Evolutionary conservation across 2,888 invertebrate species (phyloP).

Genomic region (Drosophila birchii): DNA sequence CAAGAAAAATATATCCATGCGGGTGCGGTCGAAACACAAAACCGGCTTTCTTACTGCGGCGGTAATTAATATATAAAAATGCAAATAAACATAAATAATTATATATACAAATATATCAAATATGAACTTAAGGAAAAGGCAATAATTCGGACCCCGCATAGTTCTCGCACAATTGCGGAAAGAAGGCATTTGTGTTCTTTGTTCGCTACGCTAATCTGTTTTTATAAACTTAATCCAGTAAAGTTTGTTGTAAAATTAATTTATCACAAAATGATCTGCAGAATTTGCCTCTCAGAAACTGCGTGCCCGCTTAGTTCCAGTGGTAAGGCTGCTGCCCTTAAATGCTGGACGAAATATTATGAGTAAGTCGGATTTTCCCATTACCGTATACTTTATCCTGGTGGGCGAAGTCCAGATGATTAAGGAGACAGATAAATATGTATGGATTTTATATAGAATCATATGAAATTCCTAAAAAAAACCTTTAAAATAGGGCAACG

Average conservation of each 20-base stretch:
- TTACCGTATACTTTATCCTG: slow-evolving; percentile 88
- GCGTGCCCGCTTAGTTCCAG: slow-evolving; percentile 87
- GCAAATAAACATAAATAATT: not conserved
- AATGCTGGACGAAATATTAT: slow-evolving; percentile 87
- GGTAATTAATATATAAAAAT: slow-evolving; percentile 76
- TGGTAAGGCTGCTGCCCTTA: slow-evolving; percentile 87
- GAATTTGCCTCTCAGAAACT: slow-evolving; percentile 85
- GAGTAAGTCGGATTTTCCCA: slow-evolving; percentile 87
- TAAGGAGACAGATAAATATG: slow-evolving; percentile 65
- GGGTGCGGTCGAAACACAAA: slow-evolving; percentile 85
- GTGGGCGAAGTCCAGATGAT: slow-evolving; percentile 86
- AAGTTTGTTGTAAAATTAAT: not conserved
- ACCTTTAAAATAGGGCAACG: not conserved
- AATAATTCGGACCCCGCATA: slow-evolving; percentile 86
- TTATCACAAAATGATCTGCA: slow-evolving; percentile 18
- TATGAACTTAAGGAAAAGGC: slow-evolving; percentile 86
- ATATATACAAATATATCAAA: too few relatives aligned
- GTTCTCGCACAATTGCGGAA: slow-evolving; percentile 86
- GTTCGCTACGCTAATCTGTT: slow-evolving; percentile 88
- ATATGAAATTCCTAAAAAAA: not conserved
- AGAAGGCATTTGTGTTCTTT: slow-evolving; percentile 86
- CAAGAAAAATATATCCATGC: slow-evolving; percentile 86
- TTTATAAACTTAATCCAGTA: slow-evolving; percentile 87
- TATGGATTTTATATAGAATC: slow-evolving; percentile 35
- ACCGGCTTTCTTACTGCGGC: slow-evolving; percentile 85